Percentiles rank a stretch among this genome's conserved stretches.
These are phyloP conservation scores for Archips xylosteana DNA, from an alignment of 2,888 invertebrate species.

Conservation along the genomic window DNA sequence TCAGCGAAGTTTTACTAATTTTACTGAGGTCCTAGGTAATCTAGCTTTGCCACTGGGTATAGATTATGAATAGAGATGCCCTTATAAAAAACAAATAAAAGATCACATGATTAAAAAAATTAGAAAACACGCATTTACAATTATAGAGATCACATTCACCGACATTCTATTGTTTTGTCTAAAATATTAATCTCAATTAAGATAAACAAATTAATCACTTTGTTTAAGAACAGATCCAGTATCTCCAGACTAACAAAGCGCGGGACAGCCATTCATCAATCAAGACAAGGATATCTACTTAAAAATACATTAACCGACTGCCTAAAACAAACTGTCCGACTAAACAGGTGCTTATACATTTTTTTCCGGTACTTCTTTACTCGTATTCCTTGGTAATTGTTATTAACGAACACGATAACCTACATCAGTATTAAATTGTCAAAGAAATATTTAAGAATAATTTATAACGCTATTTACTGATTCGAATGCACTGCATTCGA, in stretches of 20 bases:
- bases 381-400: slow-evolving; percentile 65
- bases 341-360: slow-evolving; percentile 56
- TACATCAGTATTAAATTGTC: slow-evolving; percentile 79
- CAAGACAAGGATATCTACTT: slow-evolving; percentile 80
- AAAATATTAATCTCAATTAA: slow-evolving; percentile 76
- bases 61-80: not conserved
- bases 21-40: too few species aligned
- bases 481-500: slow-evolving; percentile 47
- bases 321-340: slow-evolving; percentile 61
- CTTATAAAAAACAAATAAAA: not conserved
- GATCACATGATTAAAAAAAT: not conserved
- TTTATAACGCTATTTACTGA: slow-evolving; percentile 69
- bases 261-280: slow-evolving; percentile 75
- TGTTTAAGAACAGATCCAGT: slow-evolving; percentile 59
- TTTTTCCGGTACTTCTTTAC: slow-evolving; percentile 55
- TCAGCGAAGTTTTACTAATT: too few species aligned
- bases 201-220: slow-evolving; percentile 75
- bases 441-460: slow-evolving; percentile 73
- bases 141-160: slow-evolving; percentile 9
- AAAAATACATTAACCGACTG: slow-evolving; percentile 74
- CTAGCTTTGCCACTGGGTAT: not conserved
- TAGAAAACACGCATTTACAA: not conserved
- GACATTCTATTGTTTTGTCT: slow-evolving; percentile 21
- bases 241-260: slow-evolving; percentile 65
- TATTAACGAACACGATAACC: slow-evolving; percentile 72